Evolutionary conservation across 2,797 vertebrate species (phyloP), one percentile per base, ranked within the genome.

Genomic region (Diplodus puntazzo): DNA sequence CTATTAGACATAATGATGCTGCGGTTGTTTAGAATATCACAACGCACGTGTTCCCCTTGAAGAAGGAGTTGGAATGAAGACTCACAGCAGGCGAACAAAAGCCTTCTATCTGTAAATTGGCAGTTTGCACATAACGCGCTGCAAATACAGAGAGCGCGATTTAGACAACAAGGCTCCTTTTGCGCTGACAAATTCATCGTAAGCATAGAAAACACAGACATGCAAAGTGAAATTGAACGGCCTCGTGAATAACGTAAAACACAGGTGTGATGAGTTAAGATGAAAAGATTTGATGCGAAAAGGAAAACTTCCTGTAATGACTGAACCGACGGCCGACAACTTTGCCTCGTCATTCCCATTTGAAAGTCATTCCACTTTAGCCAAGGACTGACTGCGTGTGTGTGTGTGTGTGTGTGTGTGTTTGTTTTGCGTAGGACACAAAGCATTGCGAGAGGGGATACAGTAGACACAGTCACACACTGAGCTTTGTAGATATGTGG

Each of bases 401-500:
- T 23, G 53, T 46, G 58, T 70, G 65, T 74, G 50, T 69, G 70
- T 69, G 67, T 30, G 75, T 83, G 70, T 59, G 64, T 0, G 17
- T 67, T 64, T 69, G 69, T 55, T 83, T 73, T 73, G 25, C 13
- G 9, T 16, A 54, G 77, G 69, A 69, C 58, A 61, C 50, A 63
- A 71, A 81, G 80, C 83, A 78, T 80, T 61, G 68, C 23, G 2
- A 81, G 79, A 43, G 69, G 84, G 69, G 69, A 87, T 90, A 89
- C 84, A 89, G 89, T 88, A 73, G 65, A 75, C 69, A 62, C 69
- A 75, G 69, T 80, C 84, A 43, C 85, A 87, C 82, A 87, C 74
- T 81, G 79, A 64, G 91, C 90, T 90, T 90, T 92, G 90, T 70
- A 92, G 91, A 92, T 91, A 89, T 85, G 89, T 87, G 91, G 82